Base-by-base conservation (phyloP, 2,113 vertebrate species). In the Grammomys dolichurus region DNA sequence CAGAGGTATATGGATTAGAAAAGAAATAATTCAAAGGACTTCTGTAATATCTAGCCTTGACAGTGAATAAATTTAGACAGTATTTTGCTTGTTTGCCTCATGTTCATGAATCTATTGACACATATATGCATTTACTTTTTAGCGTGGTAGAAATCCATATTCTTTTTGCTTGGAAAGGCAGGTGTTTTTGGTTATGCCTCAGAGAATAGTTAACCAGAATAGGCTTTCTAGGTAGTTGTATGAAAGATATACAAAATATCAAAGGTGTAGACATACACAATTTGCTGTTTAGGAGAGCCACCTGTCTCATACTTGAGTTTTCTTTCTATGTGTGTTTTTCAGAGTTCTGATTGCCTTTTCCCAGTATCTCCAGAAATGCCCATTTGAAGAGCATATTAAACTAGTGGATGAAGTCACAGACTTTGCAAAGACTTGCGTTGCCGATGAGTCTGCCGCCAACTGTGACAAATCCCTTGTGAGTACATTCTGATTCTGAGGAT, bases 381-480 rank as follows among this genome's bases (percentile, higher is more conserved):
- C 98, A 4, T 98, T 94, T 0, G 98, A 98, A 0, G 97, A 98
- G 0, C 97, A 97, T 3, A 7, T 94, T 0, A 98, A 99, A 91
- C 58, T 98, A 94, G 95, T 95, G 54, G 88, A 77, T 2, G 97
- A 98, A 20, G 31, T 98, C 2, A 95, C 88, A 11, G 98, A 98
- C 0, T 87, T 98, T 90, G 98, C 98, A 80, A 98, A 98, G 1
- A 43, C 81, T 43, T 99, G 98, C 28, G 97, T 0, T 80, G 96
- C 92, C 33, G 94, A 98, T 0, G 97, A 98, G 78, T 76, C 98
- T 3, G 98, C 87, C 28, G 92, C 70, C 0, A 96, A 98, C 0
- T 98, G 98, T 90, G 6, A 26, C 2, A 98, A 98, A 33, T 0
- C 98, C 36, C 51, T 98, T 96, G 98, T 99, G 98, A 87, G 98